Evolutionary conservation across 2,113 vertebrate species (phyloP), one percentile per base, ranked within the genome.

Genomic region (Emydura subglobosa): DNA sequence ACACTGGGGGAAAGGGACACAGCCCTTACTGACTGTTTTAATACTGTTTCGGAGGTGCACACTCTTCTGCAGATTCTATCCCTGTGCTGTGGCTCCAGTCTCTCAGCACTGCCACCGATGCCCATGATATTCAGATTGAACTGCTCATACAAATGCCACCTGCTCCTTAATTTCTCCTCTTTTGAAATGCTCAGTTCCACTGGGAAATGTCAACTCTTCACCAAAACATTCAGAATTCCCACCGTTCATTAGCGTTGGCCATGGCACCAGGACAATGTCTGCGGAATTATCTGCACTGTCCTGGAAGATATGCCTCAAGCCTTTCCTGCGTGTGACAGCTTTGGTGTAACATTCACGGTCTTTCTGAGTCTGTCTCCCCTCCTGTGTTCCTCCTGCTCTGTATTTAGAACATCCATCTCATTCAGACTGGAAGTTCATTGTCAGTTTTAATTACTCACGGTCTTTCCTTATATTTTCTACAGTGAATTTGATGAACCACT

Each of bases 321-420:
- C 49, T 53, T 88, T 53, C 81, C 90, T 27, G 19, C 85, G 78
- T 31, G n/a, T 17, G 84, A 31, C n/a, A 72, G 25, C 39, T 65
- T 76, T 83, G 92, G 76, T 61, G 2, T 3, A 29, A 83, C 13
- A 1, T 57, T 91, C 81, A 53, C 61, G 55, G 92, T 47, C 65
- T 85, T 72, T 34, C 83, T 25, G 10, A 82, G 44, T 50, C 8
- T 0, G 0, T 16, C 31, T 88, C 39, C 74, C 39, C 59, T 6
- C 44, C 92, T 87, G 34, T 22, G 76, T 89, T 14, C 88, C 81
- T 92, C 55, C 72, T 86, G 31, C 11, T 81, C 79, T 34, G 49
- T 92, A 1, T 1, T 47, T 51, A 55, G 29, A 27, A 22, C 4
- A 16, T 11, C 9, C 47, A 24, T 81, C 57, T 17, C 34, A 5